A percentile compares a stretch with the other conserved stretches of the same genome.
phyloP scores from a whole-genome alignment of 2,888 invertebrate genomes.

The Rapana venosa region DNA sequence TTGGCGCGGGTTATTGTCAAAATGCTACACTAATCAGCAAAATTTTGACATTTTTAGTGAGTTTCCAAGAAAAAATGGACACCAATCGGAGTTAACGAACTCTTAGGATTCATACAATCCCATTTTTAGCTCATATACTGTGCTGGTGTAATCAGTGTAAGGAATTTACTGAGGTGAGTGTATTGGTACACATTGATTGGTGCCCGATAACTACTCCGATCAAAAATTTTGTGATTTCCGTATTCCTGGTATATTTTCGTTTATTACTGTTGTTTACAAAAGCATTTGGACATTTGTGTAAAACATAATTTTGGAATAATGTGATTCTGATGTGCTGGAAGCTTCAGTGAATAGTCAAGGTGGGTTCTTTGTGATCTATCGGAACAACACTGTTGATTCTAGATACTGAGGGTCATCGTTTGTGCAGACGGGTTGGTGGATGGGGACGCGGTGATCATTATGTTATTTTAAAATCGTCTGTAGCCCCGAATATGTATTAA shows the following conservation, averaged over 20 bases:
- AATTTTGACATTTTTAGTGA: slow-evolving; percentile 26
- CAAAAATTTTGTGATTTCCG: slow-evolving; percentile 31
- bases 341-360: neutral
- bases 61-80: slow-evolving; percentile 26
- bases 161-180: slow-evolving; percentile 42
- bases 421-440: slow-evolving; percentile 17
- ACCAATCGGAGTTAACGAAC: slow-evolving; percentile 29
- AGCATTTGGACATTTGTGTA: neutral
- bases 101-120: slow-evolving; percentile 40
- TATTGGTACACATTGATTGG: slow-evolving; percentile 40
- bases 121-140: neutral
- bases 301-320: neutral
- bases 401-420: slow-evolving; percentile 27
- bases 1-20: slow-evolving; percentile 71
- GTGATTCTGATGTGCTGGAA: neutral
- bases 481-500: neutral
- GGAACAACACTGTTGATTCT: slow-evolving; percentile 12
- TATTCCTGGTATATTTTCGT: slow-evolving; percentile 24
- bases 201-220: slow-evolving; percentile 34
- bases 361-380: slow-evolving; percentile 33
- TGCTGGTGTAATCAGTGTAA: slow-evolving; percentile 26
- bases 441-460: slow-evolving; percentile 28
- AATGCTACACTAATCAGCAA: slow-evolving; percentile 37
- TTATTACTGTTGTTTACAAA: neutral
- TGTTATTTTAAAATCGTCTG: neutral